Evolutionary conservation across 2,888 invertebrate genomes (phyloP), one percentile per base, ranked within the genome.

Genomic region (Scaptomyza reducta): DNA sequence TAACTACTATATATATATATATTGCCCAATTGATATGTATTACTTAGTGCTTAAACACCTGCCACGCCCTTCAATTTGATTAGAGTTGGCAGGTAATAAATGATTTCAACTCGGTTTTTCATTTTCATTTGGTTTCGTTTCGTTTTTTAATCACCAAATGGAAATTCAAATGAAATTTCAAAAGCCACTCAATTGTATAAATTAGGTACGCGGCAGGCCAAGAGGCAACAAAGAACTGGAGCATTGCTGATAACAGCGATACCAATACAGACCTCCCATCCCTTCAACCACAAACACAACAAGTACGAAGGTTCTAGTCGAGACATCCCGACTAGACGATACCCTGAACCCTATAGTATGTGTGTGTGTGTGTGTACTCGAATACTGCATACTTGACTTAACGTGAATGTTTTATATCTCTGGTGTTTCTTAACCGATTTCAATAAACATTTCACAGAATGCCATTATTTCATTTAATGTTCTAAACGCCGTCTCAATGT

Each of bases 101-200:
- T 58, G 55, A 51, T 45, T 65, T 61, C 51, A 25, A 14, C 54
- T 14, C 53, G 29, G 29, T 27, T 27, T 27, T 27, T 27, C 27
- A 27, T 27, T 27, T 27, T 27, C 27, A 27, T 66, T 45, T 46
- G 16, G 9, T 53, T 66, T 14, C 58, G 54, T 59, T 70, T 62
- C 49, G 11, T 33, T 33, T 31, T 76, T 70, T 74, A 69, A 71
- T 74, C 59, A 77, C 33, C 14, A 71, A 77, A 71, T 77, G 63
- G 29, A 51, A 55, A 50, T 54, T 47, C 42, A 44, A 41, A 25
- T 16, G 11, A 16, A 25, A 56, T 46, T 62, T 31, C 58, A 58
- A 50, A 47, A 38, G 31, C 25, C 14, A 50, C 40, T 42, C 22
- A 47, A 57, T 53, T 58, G 25, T 64, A 40, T 47, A 53, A 67